phyloP scores from a whole-genome alignment of 2,888 invertebrate genomes.

The Amblyjoppa fuscipennis region DNA sequence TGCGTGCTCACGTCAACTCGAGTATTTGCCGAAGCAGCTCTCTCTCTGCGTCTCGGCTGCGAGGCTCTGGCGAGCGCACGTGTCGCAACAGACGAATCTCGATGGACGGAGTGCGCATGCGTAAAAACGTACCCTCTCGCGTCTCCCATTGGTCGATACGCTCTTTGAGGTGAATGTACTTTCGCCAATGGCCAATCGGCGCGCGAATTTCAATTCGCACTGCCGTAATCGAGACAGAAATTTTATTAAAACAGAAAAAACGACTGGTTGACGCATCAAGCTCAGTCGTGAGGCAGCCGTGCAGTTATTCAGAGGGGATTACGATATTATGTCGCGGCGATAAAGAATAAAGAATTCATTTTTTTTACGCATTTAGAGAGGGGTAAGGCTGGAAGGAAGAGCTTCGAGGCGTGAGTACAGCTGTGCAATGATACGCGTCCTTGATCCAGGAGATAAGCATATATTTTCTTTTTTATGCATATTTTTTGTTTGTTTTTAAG shows the following conservation, averaged over 20 bases:
- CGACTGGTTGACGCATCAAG: background rate
- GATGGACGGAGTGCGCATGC: constrained; percentile 12
- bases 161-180: background rate
- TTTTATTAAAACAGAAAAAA: background rate
- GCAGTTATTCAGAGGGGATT: too few relatives aligned
- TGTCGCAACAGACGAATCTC: constrained; percentile 34
- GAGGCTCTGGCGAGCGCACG: constrained; percentile 29
- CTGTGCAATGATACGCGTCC: too few relatives aligned
- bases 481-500: too few relatives aligned
- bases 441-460: too few relatives aligned
- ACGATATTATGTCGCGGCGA: too few relatives aligned
- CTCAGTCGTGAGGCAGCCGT: too few relatives aligned
- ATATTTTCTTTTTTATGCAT: too few relatives aligned
- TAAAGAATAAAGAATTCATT: too few relatives aligned
- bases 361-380: too few relatives aligned
- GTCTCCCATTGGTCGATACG: background rate
- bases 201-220: constrained; percentile 24
- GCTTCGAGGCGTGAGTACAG: too few relatives aligned
- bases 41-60: constrained; percentile 4
- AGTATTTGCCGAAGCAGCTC: constrained; percentile 24
- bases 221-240: background rate
- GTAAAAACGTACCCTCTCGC: background rate
- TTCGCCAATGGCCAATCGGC: constrained; percentile 8
- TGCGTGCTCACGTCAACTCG: constrained; percentile 54
- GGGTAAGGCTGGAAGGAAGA: too few relatives aligned